phyloP scores from a whole-genome alignment of 1,140 invertebrate genomes.

The Micrasema minimum region DNA sequence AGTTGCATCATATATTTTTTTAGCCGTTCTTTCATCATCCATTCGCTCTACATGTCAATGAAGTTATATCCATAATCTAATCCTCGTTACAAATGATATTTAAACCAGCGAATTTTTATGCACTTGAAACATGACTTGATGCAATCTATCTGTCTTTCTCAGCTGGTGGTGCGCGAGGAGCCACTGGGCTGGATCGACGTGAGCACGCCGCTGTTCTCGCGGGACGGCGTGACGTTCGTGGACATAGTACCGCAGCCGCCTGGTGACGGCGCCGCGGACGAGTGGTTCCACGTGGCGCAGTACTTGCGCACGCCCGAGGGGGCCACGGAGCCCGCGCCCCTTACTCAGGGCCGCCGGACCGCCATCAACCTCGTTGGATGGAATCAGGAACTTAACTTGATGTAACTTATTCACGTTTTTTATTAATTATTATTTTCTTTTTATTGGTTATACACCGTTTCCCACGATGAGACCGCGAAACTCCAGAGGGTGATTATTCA shows the following conservation, averaged over 20 bases:
- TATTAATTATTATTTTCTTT: too few relatives aligned
- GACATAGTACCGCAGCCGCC: conserved; percentile 59
- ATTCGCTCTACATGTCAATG: too few relatives aligned
- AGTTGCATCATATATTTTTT: too few relatives aligned
- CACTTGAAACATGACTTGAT: too few relatives aligned
- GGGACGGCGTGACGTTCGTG: conserved; percentile 56
- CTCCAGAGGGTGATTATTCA: too few relatives aligned
- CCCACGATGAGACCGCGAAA: too few relatives aligned
- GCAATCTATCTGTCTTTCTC: too few relatives aligned
- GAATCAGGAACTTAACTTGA: conserved; percentile 62
- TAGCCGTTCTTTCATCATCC: too few relatives aligned
- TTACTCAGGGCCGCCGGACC: conserved; percentile 60
- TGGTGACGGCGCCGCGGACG: conserved; percentile 54
- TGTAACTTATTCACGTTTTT: conserved; percentile 48
- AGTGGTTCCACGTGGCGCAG: conserved; percentile 64
- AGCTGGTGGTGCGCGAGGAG: conserved; percentile 60
- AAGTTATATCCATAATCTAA: too few relatives aligned
- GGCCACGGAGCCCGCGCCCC: conserved; percentile 46
- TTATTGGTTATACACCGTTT: too few relatives aligned
- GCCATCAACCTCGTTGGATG: conserved; percentile 63
- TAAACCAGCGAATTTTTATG: too few relatives aligned
- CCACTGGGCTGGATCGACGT: conserved; percentile 64
- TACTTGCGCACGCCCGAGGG: conserved; percentile 57
- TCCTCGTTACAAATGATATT: too few relatives aligned
- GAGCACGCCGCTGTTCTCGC: conserved; percentile 60